Percentiles rank a stretch among this genome's conserved stretches.
phyloP scores from a whole-genome alignment of 2,797 vertebrate genomes.

The Otus scops region DNA sequence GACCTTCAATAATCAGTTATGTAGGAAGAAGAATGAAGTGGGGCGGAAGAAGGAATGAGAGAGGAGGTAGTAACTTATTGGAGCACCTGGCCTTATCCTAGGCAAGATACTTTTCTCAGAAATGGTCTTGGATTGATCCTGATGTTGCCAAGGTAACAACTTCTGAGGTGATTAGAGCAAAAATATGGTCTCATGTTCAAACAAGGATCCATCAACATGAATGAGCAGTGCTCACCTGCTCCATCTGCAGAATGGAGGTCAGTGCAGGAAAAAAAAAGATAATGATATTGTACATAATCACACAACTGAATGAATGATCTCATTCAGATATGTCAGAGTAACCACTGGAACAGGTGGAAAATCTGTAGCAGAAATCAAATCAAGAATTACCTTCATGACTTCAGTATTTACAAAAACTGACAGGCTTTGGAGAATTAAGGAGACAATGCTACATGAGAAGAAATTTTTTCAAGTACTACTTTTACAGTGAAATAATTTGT shows the following conservation, averaged over 20 bases:
- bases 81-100: background rate
- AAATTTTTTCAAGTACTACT: background rate
- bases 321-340: background rate
- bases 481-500: background rate
- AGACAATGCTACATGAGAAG: rapidly evolving
- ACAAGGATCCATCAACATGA: background rate
- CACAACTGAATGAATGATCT: background rate
- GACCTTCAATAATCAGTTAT: background rate
- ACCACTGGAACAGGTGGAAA: background rate
- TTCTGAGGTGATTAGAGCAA: background rate
- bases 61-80: background rate
- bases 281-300: background rate
- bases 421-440: background rate
- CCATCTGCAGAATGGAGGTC: background rate
- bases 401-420: background rate
- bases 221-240: background rate
- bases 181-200: background rate
- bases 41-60: background rate
- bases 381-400: background rate
- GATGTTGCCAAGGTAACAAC: background rate
- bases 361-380: background rate
- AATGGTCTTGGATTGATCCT: background rate
- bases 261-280: background rate
- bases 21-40: background rate
- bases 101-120: background rate